Evolutionary conservation across 2,113 vertebrate genomes (phyloP).

Genomic region (Tauraco erythrolophus): DNA sequence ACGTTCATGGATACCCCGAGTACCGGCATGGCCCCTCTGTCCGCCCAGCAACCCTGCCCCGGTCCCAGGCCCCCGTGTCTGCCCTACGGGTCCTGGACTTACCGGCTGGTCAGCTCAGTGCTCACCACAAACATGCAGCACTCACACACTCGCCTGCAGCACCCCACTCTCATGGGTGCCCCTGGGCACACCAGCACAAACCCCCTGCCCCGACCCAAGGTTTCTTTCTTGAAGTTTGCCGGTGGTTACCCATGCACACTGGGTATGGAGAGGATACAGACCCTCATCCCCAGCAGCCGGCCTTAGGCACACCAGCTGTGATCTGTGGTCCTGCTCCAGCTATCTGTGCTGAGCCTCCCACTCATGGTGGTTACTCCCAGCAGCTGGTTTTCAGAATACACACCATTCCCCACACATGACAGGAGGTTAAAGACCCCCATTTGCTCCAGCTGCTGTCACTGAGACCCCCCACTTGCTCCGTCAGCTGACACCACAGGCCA

Average conservation of each 20-base stretch:
- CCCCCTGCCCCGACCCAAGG: too few relatives aligned
- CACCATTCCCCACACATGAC: fast-evolving
- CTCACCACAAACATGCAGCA: background rate
- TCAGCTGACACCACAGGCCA: background rate
- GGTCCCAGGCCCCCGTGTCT: too few relatives aligned
- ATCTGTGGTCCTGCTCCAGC: background rate
- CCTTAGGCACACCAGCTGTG: background rate
- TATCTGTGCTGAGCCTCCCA: fast-evolving
- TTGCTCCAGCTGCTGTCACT: background rate
- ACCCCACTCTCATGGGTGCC: background rate
- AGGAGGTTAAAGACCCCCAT: background rate
- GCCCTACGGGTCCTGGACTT: background rate
- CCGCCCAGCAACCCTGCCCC: too few relatives aligned
- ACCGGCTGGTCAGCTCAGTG: background rate
- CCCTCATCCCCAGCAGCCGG: fast-evolving
- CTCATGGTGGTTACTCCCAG: background rate
- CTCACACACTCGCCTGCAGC: background rate
- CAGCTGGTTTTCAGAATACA: background rate
- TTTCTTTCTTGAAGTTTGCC: background rate
- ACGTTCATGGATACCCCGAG: fast-evolving
- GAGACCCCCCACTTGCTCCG: fast-evolving
- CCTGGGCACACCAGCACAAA: background rate
- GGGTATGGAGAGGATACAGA: background rate
- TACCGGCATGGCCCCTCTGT: too few relatives aligned
- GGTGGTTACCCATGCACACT: background rate